Evolutionary conservation across 2,797 vertebrate species (phyloP), one percentile per base, ranked within the genome.

Genomic region (Microctenopoma lineatum): DNA sequence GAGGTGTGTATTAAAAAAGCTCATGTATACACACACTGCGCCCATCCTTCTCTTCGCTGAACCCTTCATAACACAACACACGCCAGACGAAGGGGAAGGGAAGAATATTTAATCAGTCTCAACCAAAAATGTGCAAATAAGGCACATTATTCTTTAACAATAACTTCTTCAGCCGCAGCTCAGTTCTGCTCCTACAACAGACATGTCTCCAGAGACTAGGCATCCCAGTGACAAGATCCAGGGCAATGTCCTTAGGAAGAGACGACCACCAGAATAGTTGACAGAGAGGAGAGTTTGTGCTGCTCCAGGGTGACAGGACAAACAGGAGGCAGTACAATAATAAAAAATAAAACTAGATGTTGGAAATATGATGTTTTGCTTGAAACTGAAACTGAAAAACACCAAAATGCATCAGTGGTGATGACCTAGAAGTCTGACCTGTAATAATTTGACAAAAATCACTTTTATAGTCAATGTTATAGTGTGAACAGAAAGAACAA

Each of bases 1-100:
- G 60, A 81, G 68, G 80, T 59, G 71, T 78, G 75, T 77, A 71
- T 84, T 78, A 79, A 83, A 80, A 12, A 78, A 39, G 64, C 62
- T 25, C 12, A 65, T 51, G 45, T 25, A 56, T 39, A 46, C 18
- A 59, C 59, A 71, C 59, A 32, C 4, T 26, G 32, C 2, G 50
- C 45, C 29, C 44, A 45, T 59, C 60, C 70, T 72, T 72, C 70
- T 81, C 61, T 48, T 63, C 38, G 34, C 64, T 46, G 52, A 66
- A 65, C 21, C 57, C 61, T 51, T 75, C 51, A 70, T 73, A 80
- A 75, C 57, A 61, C 58, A 59, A 38, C 75, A 54, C 67, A 67
- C 66, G 79, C 66, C 50, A 71, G 32, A n/a, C 53, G 75, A 64
- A 60, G 45, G 48, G 11, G 32, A 36, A 54, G 62, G 55, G 74